A percentile compares a stretch with the other conserved stretches of the same genome.
Evolutionary conservation across 2,797 vertebrate species (phyloP).

Genomic region (Mormyrus hasselquistii): DNA sequence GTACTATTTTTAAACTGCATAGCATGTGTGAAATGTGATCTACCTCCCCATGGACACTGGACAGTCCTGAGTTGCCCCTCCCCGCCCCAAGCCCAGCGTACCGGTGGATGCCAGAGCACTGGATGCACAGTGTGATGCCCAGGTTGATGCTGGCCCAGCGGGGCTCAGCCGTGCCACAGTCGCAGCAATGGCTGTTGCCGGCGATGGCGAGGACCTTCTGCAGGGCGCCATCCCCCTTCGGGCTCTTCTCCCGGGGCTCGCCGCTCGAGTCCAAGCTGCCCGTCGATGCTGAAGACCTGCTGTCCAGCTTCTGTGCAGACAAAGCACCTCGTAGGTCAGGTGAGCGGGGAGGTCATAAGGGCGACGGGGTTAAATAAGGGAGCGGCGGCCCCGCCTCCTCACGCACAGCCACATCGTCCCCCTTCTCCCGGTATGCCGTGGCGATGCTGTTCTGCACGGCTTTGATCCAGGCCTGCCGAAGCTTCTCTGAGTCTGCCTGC

Average conservation of each 20-base stretch:
- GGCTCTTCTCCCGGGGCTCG: slow-evolving; percentile 72
- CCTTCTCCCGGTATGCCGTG: slow-evolving; percentile 84
- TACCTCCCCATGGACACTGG: background rate
- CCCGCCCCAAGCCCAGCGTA: slow-evolving; percentile 35
- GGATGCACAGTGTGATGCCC: slow-evolving; percentile 93
- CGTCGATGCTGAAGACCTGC: slow-evolving; percentile 88
- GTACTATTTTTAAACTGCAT: background rate
- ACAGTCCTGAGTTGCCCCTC: background rate
- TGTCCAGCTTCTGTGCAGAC: slow-evolving; percentile 75
- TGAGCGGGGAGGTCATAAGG: background rate
- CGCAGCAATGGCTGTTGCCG: slow-evolving; percentile 85
- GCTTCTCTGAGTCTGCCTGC: slow-evolving; percentile 93
- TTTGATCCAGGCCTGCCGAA: slow-evolving; percentile 92
- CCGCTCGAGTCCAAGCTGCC: slow-evolving; percentile 92
- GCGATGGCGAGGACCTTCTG: slow-evolving; percentile 81
- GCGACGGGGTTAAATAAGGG: slow-evolving; percentile 25
- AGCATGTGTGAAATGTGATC: background rate
- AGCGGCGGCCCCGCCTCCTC: slow-evolving; percentile 32
- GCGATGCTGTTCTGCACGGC: slow-evolving; percentile 95
- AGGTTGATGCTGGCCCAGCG: slow-evolving; percentile 98
- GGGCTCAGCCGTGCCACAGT: slow-evolving; percentile 82
- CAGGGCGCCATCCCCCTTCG: slow-evolving; percentile 64
- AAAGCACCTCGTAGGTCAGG: background rate
- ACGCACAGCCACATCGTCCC: background rate
- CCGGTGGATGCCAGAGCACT: slow-evolving; percentile 98